Evolutionary conservation across 2,113 vertebrate genomes (phyloP).

Genomic region (Mastomys coucha): DNA sequence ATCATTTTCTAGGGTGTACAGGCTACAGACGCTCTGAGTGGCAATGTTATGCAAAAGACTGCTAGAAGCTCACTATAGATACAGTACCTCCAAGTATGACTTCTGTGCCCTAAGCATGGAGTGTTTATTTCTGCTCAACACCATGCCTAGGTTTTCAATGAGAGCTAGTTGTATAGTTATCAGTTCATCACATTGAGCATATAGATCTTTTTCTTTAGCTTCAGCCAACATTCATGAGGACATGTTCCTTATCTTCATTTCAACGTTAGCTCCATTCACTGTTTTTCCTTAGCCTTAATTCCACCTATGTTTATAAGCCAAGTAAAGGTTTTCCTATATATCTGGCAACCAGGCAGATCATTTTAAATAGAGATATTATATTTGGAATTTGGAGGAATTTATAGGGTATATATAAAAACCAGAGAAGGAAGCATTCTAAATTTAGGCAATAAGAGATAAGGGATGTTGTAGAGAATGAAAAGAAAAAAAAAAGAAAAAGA

Average conservation of each 20-base stretch:
- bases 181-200: background rate
- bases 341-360: background rate
- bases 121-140: background rate
- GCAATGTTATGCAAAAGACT: background rate
- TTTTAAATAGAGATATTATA: background rate
- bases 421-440: background rate
- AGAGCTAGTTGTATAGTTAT: background rate
- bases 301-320: background rate
- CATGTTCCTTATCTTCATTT: background rate
- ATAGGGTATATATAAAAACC: background rate
- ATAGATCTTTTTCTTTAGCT: background rate
- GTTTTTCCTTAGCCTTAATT: background rate
- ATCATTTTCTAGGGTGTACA: background rate
- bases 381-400: background rate
- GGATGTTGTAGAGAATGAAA: background rate
- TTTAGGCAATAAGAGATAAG: background rate
- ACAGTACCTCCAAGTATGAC: constrained; percentile 1
- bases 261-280: background rate
- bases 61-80: background rate
- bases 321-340: background rate
- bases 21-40: background rate
- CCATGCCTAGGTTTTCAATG: background rate
- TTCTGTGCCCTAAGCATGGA: background rate
- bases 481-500: background rate
- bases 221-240: background rate